Evolutionary conservation across 2,888 invertebrate species (phyloP), one percentile per base, ranked within the genome.

Genomic region (Melieria omissa): DNA sequence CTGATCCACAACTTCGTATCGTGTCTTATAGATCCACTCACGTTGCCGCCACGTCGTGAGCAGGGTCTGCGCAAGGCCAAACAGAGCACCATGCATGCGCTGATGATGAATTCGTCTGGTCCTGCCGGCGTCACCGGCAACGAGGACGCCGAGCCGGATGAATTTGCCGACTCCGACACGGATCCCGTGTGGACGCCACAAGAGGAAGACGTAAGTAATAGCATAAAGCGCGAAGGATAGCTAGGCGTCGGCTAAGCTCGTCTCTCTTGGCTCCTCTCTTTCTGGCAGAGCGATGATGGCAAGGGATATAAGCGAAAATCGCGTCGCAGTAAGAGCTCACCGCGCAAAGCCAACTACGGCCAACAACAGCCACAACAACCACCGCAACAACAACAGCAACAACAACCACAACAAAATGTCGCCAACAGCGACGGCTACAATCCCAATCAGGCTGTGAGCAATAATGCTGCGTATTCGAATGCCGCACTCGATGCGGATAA

Each of bases 121-220:
- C 62, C 72, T 42, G 73, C 73, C 45, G 63, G 67, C 49, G 73
- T 74, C 62, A 74, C 75, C 72, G 73, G 74, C 83, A 90, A 90
- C 73, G 82, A 85, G 63, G 78, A 83, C 57, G 91, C 90, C 77
- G 91, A 91, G 76, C 88, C 89, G 6, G 86, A 88, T 45, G 90
- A 90, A 81, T 89, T 89, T 80, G 88, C 88, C 52, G 90, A 91
- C 84, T 92, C 92, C 1, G 92, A 92, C 85, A 90, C 91, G 8
- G 92, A 93, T 88, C 92, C 92, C 8, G 92, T 91, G n/a, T 93
- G 92, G 92, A 92, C 91, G n/a, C 92, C 92, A 8, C 89, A 89
- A 74, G 89, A 89, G 49, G 90, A 89, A 78, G 85, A 87, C 81
- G 87, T 87, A 85, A 84, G 82, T 83, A 29, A 29, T 29, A 29